A percentile compares a stretch with the other conserved stretches of the same genome.
phyloP scores from a whole-genome alignment of 64 coral and sea anemone genomes.

The Pocillopora damicornis region DNA sequence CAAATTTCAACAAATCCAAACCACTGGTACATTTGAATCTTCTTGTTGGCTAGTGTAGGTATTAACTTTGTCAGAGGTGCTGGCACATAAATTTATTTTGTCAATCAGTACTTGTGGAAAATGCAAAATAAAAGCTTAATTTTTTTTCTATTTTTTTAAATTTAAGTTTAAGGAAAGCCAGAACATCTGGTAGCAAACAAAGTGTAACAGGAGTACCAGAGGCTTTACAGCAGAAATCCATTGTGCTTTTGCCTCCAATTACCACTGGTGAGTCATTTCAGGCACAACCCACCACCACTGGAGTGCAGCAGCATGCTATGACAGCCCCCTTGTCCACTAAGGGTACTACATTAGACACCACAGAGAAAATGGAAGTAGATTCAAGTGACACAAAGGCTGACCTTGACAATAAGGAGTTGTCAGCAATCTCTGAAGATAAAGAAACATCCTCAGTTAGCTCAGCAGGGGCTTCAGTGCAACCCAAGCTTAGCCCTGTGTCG shows the following conservation, averaged over 20 bases:
- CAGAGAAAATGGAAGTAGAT: conserved; percentile 36
- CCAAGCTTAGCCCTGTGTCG: background rate
- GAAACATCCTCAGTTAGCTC: background rate
- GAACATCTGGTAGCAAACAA: background rate
- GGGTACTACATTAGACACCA: background rate
- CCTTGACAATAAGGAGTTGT: background rate
- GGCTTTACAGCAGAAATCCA: conserved; percentile 56
- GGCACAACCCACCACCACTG: background rate
- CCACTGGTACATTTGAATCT: no score
- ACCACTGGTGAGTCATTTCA: background rate
- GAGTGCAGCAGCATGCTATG: background rate
- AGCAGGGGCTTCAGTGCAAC: background rate
- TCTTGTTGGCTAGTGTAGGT: no score
- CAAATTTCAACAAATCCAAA: no score
- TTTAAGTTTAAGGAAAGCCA: conserved; percentile 13
- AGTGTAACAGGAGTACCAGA: conserved; percentile 22
- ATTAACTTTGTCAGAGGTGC: no score
- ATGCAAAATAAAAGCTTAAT: background rate
- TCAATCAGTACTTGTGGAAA: background rate
- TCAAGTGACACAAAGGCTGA: background rate
- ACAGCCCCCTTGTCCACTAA: background rate
- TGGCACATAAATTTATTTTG: background rate
- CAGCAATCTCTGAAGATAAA: background rate
- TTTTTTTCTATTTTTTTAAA: background rate
- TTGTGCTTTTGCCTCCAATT: conserved; percentile 33